Percentiles rank a stretch among this genome's conserved stretches.
Conservation (phyloP, 2,797 vertebrate species). For the Urosaurus nigricauda region DNA sequence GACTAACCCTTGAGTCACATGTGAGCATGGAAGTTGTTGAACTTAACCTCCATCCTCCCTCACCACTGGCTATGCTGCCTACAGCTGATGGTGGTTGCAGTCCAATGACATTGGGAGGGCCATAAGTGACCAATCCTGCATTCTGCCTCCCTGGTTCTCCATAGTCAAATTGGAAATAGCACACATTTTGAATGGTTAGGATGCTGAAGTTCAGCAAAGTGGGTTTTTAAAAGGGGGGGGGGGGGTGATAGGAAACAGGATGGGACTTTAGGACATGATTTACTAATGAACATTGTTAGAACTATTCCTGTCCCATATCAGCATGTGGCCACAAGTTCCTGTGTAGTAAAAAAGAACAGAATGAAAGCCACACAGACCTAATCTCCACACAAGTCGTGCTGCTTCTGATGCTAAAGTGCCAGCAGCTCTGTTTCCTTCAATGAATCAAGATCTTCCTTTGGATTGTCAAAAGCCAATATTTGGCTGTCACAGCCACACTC, state of each 20-base stretch:
- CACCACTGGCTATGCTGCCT: background rate
- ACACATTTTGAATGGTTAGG: background rate
- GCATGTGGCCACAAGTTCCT: constrained; percentile 45
- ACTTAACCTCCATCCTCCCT: background rate
- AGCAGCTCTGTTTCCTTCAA: constrained; percentile 64
- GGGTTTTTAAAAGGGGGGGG: too few relatives aligned
- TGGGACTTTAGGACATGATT: background rate
- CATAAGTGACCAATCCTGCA: background rate
- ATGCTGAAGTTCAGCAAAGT: background rate
- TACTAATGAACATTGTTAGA: background rate
- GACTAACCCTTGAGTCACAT: too few relatives aligned
- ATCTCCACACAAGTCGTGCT: background rate
- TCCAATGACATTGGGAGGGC: background rate
- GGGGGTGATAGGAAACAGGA: too few relatives aligned
- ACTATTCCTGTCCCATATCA: background rate
- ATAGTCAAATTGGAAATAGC: too few relatives aligned
- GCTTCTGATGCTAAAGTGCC: constrained; percentile 43
- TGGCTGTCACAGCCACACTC: constrained; percentile 42
- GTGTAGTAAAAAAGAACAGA: constrained; percentile 59
- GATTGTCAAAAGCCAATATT: constrained; percentile 68
- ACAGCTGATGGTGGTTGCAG: background rate
- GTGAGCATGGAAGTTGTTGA: background rate
- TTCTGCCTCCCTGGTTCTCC: too few relatives aligned
- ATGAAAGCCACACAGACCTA: constrained; percentile 62
- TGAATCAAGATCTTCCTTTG: constrained; percentile 68